Conservation (phyloP, 2,888 invertebrate genomes). For the Ormyrus thymus region DNA sequence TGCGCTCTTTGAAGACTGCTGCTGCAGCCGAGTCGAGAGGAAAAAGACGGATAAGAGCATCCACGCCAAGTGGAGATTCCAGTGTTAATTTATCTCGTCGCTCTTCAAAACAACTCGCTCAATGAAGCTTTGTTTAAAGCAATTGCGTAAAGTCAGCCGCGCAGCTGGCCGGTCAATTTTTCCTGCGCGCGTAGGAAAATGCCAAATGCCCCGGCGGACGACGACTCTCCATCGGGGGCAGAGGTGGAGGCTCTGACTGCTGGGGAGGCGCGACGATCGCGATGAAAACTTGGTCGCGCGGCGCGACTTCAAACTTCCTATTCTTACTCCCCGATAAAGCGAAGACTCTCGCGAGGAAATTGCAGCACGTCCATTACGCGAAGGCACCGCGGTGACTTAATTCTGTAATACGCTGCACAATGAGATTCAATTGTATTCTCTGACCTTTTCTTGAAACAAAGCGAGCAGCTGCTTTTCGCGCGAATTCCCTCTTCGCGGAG, state of each 20-base stretch:
- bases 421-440: slow-evolving; percentile 3
- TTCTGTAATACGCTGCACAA: slow-evolving; percentile 9
- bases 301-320: too few relatives aligned
- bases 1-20: neutral
- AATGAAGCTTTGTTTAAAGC: slow-evolving; percentile 26
- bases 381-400: slow-evolving; percentile 15
- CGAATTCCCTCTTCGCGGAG: too few relatives aligned
- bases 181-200: too few relatives aligned
- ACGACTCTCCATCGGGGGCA: too few relatives aligned
- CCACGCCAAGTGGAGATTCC: slow-evolving; percentile 26
- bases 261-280: neutral
- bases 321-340: slow-evolving; percentile 4
- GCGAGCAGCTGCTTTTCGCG: too few relatives aligned
- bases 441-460: too few relatives aligned
- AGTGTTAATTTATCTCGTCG: slow-evolving; percentile 41
- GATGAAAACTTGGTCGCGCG: neutral
- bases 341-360: slow-evolving; percentile 3
- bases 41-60: slow-evolving; percentile 12
- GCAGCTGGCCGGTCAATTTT: too few relatives aligned
- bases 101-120: slow-evolving; percentile 36
- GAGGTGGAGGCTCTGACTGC: too few relatives aligned
- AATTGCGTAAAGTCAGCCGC: neutral
- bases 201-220: too few relatives aligned
- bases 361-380: slow-evolving; percentile 14
- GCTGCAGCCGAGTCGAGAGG: slow-evolving; percentile 1